phyloP scores from a whole-genome alignment of 2,797 vertebrate genomes.

The Periparus ater region DNA sequence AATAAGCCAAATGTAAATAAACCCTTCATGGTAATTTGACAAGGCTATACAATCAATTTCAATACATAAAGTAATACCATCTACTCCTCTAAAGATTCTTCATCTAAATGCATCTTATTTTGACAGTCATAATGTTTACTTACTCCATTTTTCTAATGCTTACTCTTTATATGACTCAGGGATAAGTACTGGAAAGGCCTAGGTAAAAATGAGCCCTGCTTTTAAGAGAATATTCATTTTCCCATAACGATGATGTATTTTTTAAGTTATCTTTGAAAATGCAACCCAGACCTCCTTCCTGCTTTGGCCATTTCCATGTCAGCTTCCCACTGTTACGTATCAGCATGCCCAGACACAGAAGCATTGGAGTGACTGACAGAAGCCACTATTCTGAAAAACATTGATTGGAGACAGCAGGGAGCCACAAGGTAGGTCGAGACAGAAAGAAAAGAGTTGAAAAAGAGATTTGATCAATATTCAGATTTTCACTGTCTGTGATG shows the following conservation, averaged over 20 bases:
- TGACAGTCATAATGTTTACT: background rate
- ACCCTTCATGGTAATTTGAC: background rate
- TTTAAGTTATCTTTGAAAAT: background rate
- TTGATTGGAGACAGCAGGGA: background rate
- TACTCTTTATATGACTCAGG: background rate
- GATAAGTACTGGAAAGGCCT: background rate
- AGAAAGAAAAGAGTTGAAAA: background rate
- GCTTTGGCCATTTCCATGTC: background rate
- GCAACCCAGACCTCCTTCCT: background rate
- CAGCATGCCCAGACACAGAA: background rate
- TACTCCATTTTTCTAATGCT: background rate
- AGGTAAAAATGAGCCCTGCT: background rate
- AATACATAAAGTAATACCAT: background rate
- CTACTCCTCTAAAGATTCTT: background rate
- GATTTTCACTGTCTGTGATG: background rate
- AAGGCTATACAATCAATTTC: background rate
- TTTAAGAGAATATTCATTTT: background rate
- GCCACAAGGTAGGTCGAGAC: background rate
- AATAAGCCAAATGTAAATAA: background rate
- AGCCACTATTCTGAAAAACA: background rate
- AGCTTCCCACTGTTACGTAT: background rate
- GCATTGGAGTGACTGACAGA: background rate
- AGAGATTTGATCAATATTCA: background rate
- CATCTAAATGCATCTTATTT: background rate
- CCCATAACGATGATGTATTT: background rate